Conservation (phyloP, 2,113 vertebrate genomes). For the Gracilinanus agilis region DNA sequence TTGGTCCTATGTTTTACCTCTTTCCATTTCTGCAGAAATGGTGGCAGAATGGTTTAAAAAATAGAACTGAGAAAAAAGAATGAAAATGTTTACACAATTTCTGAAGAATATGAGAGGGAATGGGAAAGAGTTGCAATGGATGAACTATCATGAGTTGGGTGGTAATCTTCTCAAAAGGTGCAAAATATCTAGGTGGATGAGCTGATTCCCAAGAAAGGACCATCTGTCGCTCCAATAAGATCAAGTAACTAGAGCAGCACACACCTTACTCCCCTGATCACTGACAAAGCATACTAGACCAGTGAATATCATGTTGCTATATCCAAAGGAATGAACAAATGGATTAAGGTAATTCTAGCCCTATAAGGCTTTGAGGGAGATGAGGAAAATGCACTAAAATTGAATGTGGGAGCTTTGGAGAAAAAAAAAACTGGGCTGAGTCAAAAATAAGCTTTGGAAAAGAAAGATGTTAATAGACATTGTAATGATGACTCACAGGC, state of each 20-base stretch:
- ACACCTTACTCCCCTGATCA: background rate
- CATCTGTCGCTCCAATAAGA: background rate
- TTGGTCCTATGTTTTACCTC: background rate
- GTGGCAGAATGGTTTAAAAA: background rate
- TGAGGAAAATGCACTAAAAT: background rate
- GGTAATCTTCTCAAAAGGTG: background rate
- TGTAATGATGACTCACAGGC: background rate
- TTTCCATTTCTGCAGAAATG: background rate
- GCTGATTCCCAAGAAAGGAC: background rate
- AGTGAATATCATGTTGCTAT: background rate
- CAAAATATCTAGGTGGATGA: background rate
- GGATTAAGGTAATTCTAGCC: background rate
- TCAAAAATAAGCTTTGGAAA: background rate
- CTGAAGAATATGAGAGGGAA: background rate
- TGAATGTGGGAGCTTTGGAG: background rate
- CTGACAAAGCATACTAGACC: too few relatives aligned
- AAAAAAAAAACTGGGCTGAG: background rate
- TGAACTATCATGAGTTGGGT: background rate
- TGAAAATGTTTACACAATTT: background rate
- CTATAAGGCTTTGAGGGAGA: background rate
- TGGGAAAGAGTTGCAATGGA: background rate
- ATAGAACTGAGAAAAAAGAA: background rate
- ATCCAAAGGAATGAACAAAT: background rate
- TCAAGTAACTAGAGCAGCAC: background rate
- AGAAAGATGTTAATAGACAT: background rate